These are phyloP conservation scores for Pherbina coryleti DNA, from an alignment of 2,888 invertebrate species.

Conservation along the genomic window DNA sequence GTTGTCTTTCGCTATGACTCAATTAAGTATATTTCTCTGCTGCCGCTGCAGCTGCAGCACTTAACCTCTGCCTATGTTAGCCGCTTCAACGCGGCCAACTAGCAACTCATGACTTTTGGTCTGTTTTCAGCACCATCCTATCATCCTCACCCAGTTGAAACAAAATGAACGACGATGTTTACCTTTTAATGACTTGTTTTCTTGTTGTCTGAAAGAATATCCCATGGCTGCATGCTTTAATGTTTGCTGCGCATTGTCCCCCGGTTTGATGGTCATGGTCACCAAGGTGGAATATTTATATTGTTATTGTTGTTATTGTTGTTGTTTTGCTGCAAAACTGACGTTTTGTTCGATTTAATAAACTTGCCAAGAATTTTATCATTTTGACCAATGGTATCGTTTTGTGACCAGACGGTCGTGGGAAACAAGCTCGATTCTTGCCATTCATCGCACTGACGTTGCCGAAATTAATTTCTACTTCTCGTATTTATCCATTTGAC, in stretches of 20 bases:
- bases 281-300: conserved; percentile 14
- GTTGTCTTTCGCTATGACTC: conserved; percentile 40
- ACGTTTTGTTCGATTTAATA: conserved; percentile 22
- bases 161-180: background rate
- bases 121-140: background rate
- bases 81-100: background rate
- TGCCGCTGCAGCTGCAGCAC: background rate
- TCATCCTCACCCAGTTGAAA: background rate
- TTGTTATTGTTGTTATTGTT: conserved; percentile 3
- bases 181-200: background rate
- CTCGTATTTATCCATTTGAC: background rate
- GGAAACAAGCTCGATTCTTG: background rate
- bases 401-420: background rate
- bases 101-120: background rate
- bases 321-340: background rate
- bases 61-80: background rate
- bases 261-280: conserved; percentile 40
- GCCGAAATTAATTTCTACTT: background rate
- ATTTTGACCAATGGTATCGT: conserved; percentile 22
- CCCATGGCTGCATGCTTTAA: background rate
- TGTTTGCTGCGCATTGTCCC: background rate
- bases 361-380: conserved; percentile 24
- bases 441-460: background rate
- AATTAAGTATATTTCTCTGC: conserved; percentile 36
- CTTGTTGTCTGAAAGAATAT: background rate